A percentile compares a stretch with the other conserved stretches of the same genome.
phyloP scores from a whole-genome alignment of 1,140 invertebrate genomes.

The Trichonephila clavipes region DNA sequence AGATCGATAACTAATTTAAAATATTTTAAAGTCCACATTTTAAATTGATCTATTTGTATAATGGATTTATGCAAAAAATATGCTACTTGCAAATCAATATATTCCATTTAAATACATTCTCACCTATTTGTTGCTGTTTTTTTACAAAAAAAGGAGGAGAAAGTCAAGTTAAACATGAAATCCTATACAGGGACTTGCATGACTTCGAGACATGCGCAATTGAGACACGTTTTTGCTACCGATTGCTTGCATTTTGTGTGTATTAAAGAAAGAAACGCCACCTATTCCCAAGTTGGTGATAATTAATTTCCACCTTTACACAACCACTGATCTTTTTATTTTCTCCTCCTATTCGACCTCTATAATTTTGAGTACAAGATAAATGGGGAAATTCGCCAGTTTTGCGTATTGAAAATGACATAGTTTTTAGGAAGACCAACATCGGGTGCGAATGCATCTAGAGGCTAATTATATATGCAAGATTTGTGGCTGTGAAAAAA shows the following conservation, averaged over 20 bases:
- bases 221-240: not conserved
- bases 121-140: too few species aligned
- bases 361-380: not conserved
- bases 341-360: not conserved
- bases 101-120: too few species aligned
- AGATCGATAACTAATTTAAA: too few species aligned
- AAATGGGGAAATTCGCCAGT: not conserved
- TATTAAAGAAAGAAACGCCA: not conserved
- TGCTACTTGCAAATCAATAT: too few species aligned
- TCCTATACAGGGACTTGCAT: too few species aligned
- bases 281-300: not conserved
- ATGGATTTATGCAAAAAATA: too few species aligned
- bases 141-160: too few species aligned
- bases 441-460: conserved; percentile 17
- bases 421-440: not conserved
- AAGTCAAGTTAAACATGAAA: too few species aligned
- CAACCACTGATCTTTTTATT: not conserved
- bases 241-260: not conserved
- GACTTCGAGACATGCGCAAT: not conserved
- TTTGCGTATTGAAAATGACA: conserved; percentile 32
- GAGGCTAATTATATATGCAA: conserved; percentile 67
- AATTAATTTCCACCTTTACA: conserved; percentile 9
- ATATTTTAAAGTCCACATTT: too few species aligned
- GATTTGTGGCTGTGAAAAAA: conserved; percentile 50
- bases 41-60: too few species aligned